A percentile compares a stretch with the other conserved stretches of the same genome.
Evolutionary conservation across 2,888 invertebrate species (phyloP).

Genomic region (Dryadula phaetusa): DNA sequence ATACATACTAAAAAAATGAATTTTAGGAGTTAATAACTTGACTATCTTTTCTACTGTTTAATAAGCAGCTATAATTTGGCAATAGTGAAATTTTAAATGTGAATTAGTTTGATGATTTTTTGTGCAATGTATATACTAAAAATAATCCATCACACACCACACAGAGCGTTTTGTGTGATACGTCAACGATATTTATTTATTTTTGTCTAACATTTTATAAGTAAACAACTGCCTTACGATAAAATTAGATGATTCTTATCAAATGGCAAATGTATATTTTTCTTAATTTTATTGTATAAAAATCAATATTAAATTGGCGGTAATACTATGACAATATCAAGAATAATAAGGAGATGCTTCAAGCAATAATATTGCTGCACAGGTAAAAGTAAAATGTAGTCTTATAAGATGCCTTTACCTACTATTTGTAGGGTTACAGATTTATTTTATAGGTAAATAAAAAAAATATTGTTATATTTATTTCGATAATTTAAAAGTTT

Average conservation of each 20-base stretch:
- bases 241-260: constrained; percentile 11
- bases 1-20: background rate
- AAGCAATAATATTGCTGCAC: constrained; percentile 8
- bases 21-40: background rate
- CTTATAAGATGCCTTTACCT: constrained; percentile 1
- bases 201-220: constrained; percentile 12
- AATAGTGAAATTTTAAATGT: constrained; percentile 1
- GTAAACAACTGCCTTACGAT: constrained; percentile 18
- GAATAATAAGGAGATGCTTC: background rate
- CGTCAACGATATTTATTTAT: constrained; percentile 9
- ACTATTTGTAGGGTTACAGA: background rate
- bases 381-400: background rate
- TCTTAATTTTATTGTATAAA: constrained; percentile 6
- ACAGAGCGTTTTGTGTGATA: background rate
- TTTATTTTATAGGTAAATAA: background rate
- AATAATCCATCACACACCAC: background rate
- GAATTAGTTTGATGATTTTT: constrained; percentile 6
- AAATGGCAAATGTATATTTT: constrained; percentile 16
- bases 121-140: constrained; percentile 14
- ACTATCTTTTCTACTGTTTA: background rate
- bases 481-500: constrained; percentile 10
- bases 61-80: background rate
- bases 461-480: constrained; percentile 5
- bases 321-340: constrained; percentile 17
- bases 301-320: constrained; percentile 9